phyloP scores from a whole-genome alignment of 1,140 invertebrate species.

The Drosophila cardini region DNA sequence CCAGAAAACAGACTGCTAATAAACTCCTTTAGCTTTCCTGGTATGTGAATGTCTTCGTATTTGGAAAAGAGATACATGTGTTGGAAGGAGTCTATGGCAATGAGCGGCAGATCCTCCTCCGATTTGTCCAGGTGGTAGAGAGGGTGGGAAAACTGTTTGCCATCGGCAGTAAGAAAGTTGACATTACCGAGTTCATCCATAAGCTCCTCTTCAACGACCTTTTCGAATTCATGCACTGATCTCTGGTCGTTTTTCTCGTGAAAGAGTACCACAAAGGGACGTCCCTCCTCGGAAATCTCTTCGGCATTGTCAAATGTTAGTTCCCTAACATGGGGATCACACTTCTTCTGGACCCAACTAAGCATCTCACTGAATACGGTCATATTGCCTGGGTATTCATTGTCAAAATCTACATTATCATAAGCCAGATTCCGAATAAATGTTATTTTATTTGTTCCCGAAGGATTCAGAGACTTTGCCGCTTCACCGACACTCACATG shows the following conservation, averaged over 20 bases:
- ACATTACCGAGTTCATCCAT: conserved; percentile 11
- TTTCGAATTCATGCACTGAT: conserved; percentile 37
- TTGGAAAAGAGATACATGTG: conserved; percentile 59
- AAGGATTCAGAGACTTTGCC: background rate
- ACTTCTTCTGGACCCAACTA: conserved; percentile 32
- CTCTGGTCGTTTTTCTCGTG: conserved; percentile 30
- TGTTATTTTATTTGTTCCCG: conserved; percentile 26
- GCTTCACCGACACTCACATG: conserved; percentile 95
- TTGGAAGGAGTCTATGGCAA: conserved; percentile 54
- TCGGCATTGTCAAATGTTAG: conserved; percentile 69
- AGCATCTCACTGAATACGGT: background rate
- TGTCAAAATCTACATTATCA: conserved; percentile 5
- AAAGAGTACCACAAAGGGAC: conserved; percentile 56
- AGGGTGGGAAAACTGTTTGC: conserved; percentile 30
- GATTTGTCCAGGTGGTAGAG: conserved; percentile 48
- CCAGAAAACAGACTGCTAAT: conserved; percentile 27
- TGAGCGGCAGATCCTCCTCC: conserved; percentile 45
- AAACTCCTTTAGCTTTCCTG: conserved; percentile 49
- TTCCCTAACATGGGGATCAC: conserved; percentile 37
- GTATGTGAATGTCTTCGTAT: conserved; percentile 47
- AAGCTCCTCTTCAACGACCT: conserved; percentile 7
- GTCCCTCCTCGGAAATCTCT: conserved; percentile 42
- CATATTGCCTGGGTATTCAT: conserved; percentile 41
- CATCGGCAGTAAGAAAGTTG: conserved; percentile 51
- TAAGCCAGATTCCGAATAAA: conserved; percentile 7